phyloP scores from a whole-genome alignment of 2,888 invertebrate species.

The Drosophila suboccidentalis region DNA sequence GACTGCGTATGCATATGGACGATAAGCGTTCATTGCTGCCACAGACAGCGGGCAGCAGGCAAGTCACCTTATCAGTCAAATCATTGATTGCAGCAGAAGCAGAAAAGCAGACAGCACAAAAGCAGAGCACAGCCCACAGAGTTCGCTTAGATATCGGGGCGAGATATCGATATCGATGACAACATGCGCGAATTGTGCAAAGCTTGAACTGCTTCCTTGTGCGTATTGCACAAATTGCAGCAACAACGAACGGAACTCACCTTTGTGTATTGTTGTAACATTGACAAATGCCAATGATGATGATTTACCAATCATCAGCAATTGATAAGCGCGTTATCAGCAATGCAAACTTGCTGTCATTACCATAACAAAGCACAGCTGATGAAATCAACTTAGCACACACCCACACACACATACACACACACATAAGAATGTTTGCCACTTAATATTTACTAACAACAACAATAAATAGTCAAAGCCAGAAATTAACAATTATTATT shows the following conservation, averaged over 20 bases:
- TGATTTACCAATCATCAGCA: slow-evolving; percentile 33
- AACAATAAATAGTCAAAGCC: neutral
- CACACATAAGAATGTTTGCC: neutral
- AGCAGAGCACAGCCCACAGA: neutral
- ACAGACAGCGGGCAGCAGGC: slow-evolving; percentile 1
- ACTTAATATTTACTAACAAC: slow-evolving; percentile 13
- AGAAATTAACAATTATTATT: slow-evolving; percentile 17
- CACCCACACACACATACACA: neutral
- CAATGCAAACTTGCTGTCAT: slow-evolving; percentile 4
- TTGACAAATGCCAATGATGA: slow-evolving; percentile 4
- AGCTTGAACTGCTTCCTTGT: slow-evolving; percentile 41
- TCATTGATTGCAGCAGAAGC: slow-evolving; percentile 37
- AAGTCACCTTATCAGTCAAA: slow-evolving; percentile 65
- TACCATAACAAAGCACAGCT: slow-evolving; percentile 33
- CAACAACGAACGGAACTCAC: slow-evolving; percentile 18
- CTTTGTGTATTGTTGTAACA: slow-evolving; percentile 45
- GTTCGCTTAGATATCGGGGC: slow-evolving; percentile 19
- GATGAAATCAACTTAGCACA: slow-evolving; percentile 22
- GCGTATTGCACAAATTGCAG: slow-evolving; percentile 32
- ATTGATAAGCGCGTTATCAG: slow-evolving; percentile 39
- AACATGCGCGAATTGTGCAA: slow-evolving; percentile 44
- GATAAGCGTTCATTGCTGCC: slow-evolving; percentile 60
- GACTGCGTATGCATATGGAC: slow-evolving; percentile 57
- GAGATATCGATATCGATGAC: slow-evolving; percentile 58
- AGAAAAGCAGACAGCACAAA: slow-evolving; percentile 9